Percentiles rank a stretch among this genome's conserved stretches.
Conservation (phyloP, 2,888 invertebrate species). For the Gymnocheta viridis region DNA sequence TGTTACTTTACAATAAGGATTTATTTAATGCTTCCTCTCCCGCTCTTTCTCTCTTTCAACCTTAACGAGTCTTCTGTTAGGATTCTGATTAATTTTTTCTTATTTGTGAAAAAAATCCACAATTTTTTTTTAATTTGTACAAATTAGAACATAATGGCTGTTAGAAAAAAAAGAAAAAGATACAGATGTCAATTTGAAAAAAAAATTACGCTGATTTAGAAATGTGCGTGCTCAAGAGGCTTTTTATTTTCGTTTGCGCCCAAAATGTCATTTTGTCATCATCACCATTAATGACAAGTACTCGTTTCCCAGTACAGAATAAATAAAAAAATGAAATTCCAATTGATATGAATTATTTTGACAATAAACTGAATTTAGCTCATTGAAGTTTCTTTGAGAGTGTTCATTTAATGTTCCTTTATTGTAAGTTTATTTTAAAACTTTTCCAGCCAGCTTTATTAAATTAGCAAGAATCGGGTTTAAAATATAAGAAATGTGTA, state of each 20-base stretch:
- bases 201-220: slow-evolving; percentile 4
- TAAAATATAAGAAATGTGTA: too few species aligned
- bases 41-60: neutral
- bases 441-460: too few species aligned
- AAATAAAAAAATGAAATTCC: neutral
- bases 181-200: neutral
- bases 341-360: slow-evolving; percentile 16
- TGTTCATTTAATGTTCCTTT: neutral
- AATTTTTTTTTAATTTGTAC: neutral
- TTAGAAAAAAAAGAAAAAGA: neutral
- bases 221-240: slow-evolving; percentile 48
- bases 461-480: too few species aligned
- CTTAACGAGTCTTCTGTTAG: neutral
- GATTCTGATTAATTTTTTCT: neutral
- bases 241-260: neutral
- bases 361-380: neutral
- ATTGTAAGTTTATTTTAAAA: neutral
- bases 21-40: neutral
- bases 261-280: neutral
- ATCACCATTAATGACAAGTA: neutral
- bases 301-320: neutral
- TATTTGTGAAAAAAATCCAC: neutral
- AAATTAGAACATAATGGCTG: slow-evolving; percentile 4
- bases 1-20: neutral
- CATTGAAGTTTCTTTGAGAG: neutral